Percentiles rank a stretch among this genome's conserved stretches.
phyloP scores from a whole-genome alignment of 2,113 vertebrate genomes.

The Centropus bengalensis region DNA sequence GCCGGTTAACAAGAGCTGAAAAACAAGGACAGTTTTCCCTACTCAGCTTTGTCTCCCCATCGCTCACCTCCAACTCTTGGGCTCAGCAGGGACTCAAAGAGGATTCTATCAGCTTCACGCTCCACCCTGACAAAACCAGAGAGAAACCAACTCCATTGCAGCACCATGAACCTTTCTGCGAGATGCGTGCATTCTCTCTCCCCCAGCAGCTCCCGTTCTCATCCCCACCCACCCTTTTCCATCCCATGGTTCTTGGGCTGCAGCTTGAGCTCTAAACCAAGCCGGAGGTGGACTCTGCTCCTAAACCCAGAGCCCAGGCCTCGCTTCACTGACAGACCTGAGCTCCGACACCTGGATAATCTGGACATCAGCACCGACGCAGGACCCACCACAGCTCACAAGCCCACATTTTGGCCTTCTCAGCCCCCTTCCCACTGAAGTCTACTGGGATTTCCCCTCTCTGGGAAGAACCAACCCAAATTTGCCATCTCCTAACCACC shows the following conservation, averaged over 20 bases:
- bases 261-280: not conserved
- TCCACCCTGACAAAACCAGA: not conserved
- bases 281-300: not conserved
- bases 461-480: not conserved
- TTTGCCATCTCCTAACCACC: not conserved
- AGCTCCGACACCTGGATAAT: not conserved
- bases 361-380: not conserved
- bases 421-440: not conserved
- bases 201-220: not conserved
- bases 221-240: fast-evolving
- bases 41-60: fast-evolving
- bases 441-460: fast-evolving
- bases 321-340: fast-evolving
- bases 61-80: not conserved
- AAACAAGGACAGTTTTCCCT: not conserved
- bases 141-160: not conserved
- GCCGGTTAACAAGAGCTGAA: not conserved
- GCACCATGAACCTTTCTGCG: not conserved
- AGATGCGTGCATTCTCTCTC: not conserved
- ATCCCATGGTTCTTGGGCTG: too few relatives aligned
- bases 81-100: not conserved
- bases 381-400: fast-evolving
- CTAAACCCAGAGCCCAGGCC: not conserved
- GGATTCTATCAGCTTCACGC: not conserved
- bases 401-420: fast-evolving